Conservation (phyloP, 2,113 vertebrate genomes). For the Antigone vipio region DNA sequence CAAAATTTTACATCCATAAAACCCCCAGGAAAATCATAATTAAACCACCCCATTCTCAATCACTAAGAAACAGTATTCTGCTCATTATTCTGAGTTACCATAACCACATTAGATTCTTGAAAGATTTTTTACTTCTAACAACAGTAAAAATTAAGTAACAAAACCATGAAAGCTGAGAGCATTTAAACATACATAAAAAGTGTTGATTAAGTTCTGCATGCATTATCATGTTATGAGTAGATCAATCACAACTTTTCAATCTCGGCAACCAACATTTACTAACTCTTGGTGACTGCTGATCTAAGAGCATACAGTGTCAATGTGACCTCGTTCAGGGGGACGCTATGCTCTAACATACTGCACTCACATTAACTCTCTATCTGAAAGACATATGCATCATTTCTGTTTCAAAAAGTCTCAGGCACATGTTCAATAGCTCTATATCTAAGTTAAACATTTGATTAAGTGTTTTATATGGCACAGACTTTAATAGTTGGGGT, state of each 20-base stretch:
- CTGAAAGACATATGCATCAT: not conserved
- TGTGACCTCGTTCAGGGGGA: not conserved
- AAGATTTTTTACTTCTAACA: not conserved
- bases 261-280: not conserved
- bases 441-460: not conserved
- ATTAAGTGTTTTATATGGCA: not conserved
- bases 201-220: not conserved
- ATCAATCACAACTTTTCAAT: not conserved
- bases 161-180: not conserved
- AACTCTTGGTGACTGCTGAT: not conserved
- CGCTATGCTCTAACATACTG: not conserved
- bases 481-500: not conserved
- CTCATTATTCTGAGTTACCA: not conserved
- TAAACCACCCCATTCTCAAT: not conserved
- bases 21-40: not conserved
- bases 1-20: not conserved
- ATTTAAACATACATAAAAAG: not conserved
- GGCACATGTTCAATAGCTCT: not conserved
- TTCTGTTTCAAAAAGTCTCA: not conserved
- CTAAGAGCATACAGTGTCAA: not conserved
- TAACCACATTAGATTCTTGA: not conserved
- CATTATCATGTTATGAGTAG: fast-evolving
- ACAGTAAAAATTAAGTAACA: not conserved
- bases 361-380: not conserved
- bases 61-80: not conserved